Evolutionary conservation across 2,797 vertebrate genomes (phyloP).

Genomic region (Hypotaenidia philippensis): DNA sequence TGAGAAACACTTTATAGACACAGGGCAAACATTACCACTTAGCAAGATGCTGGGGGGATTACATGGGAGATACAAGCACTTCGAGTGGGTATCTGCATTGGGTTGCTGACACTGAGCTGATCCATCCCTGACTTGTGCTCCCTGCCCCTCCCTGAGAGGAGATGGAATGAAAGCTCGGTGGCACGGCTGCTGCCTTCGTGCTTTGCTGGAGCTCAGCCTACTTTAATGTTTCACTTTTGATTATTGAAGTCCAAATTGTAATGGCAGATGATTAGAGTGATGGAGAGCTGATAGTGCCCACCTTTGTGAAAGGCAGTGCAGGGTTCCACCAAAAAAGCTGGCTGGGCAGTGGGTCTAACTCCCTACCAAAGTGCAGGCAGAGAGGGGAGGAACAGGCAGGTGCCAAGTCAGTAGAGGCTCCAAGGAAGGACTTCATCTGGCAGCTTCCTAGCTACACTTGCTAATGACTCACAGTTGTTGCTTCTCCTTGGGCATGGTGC

Average conservation of each 20-base stretch:
- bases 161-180: background rate
- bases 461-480: background rate
- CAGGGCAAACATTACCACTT: background rate
- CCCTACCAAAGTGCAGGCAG: accelerated
- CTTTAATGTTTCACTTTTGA: background rate
- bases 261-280: background rate
- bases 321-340: background rate
- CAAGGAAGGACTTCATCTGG: background rate
- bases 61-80: background rate
- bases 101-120: background rate
- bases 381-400: background rate
- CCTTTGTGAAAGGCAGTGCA: accelerated
- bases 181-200: background rate
- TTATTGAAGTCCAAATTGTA: background rate
- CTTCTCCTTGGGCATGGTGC: background rate
- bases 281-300: background rate
- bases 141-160: background rate
- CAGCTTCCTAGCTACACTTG: background rate
- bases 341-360: background rate
- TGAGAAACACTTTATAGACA: background rate
- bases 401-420: background rate
- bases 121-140: background rate
- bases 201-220: constrained; percentile 1
- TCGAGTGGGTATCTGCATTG: background rate
- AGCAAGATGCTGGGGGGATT: background rate